Base-by-base conservation (phyloP, 53 echinoderm and acorn worm species). In the Antedon mediterranea region DNA sequence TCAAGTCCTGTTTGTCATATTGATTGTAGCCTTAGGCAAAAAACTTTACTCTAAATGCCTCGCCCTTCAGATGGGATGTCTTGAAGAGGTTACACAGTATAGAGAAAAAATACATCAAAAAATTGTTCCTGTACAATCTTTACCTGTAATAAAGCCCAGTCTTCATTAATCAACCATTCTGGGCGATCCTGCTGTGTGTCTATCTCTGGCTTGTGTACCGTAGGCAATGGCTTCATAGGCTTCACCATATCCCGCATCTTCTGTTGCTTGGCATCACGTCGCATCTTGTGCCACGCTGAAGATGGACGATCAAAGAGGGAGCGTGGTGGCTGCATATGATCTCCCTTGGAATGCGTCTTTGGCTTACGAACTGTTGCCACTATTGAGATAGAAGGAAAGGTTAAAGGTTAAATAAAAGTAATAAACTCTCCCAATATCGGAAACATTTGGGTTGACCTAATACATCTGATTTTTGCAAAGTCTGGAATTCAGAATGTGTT, bases 281-380 rank as follows among this genome's bases (percentile, higher is more conserved):
- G 83, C 97, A 92, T 92, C 32, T 89, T 81, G 73, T 89, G 81
- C 28, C 89, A 87, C 77, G 97, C 91, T 0, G 97, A 88, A 3
- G 97, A 91, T 31, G 91, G 97, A 6, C 97, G 91, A 81, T 97
- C 92, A 87, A 97, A 97, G 78, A 97, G 97, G 6, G 97, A 97
- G 84, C 89, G 87, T 14, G 97, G 97, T 20, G 91, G 94, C 32
- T 82, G 84, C 85, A 90, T 78, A 76, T 82, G 43, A 15, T 80
- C 75, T 13, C 80, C 80, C 29, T 80, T 74, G 80, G 57, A 57
- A 18, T 85, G 85, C 0, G 90, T 77, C 86, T 90, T 93, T 78
- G 88, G 80, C 79, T 93, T 93, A 15, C 93, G 90, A 31, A 86
- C 83, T 74, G 79, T 71, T 4, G 31, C 76, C 33, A 43, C 33